Conservation (phyloP, 2,888 invertebrate genomes). For the Adelphocoris suturalis region DNA sequence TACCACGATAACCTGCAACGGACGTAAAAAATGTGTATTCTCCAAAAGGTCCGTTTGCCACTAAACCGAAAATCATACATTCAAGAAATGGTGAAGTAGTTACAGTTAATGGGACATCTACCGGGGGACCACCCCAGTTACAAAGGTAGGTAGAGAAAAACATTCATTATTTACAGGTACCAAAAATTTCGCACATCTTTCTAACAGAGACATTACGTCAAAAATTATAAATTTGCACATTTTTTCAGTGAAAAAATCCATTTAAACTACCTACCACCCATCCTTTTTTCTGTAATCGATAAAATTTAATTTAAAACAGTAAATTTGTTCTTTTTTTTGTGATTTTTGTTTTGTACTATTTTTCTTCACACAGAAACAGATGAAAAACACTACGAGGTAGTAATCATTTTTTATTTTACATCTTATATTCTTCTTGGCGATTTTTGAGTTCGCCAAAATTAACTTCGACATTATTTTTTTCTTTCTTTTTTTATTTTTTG, state of each 20-base stretch:
- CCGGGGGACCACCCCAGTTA: background rate
- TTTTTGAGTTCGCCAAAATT: conserved; percentile 1
- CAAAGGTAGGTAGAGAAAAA: background rate
- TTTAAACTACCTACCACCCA: background rate
- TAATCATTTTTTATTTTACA: conserved; percentile 53
- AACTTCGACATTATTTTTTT: background rate
- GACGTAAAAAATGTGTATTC: too few relatives aligned
- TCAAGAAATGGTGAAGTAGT: background rate
- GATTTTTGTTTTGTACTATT: conserved; percentile 24
- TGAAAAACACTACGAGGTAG: conserved; percentile 66
- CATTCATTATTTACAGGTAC: conserved; percentile 19
- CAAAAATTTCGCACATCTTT: conserved; percentile 1
- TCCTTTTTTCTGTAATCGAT: conserved; percentile 9
- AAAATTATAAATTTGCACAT: background rate
- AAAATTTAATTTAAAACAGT: conserved; percentile 28
- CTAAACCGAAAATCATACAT: background rate
- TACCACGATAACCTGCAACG: too few relatives aligned
- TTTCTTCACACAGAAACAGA: conserved; percentile 52
- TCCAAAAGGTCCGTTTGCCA: too few relatives aligned
- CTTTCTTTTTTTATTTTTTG: background rate
- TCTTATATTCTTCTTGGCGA: background rate
- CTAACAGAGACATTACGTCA: background rate
- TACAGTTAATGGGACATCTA: conserved; percentile 7
- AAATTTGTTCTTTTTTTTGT: background rate
- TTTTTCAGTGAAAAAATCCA: conserved; percentile 9